These are phyloP conservation scores for Hipparchia sbordonii DNA, from an alignment of 2,888 invertebrate species.

Conservation along the genomic window DNA sequence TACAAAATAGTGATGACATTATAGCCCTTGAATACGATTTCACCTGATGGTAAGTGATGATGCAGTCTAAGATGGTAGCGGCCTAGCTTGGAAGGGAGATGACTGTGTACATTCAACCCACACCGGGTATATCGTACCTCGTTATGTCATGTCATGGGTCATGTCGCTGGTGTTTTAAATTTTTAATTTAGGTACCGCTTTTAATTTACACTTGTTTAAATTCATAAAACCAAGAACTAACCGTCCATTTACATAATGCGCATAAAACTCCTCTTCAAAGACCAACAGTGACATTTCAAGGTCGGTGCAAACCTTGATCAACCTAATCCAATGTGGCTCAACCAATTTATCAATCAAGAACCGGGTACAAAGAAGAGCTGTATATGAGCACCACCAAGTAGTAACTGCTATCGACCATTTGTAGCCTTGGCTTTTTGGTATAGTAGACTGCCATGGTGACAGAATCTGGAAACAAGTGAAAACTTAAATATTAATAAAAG, in stretches of 20 bases:
- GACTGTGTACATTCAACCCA: too few relatives aligned
- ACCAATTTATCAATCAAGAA: slow-evolving; percentile 50
- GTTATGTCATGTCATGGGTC: too few relatives aligned
- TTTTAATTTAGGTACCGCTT: too few relatives aligned
- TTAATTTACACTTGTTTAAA: neutral
- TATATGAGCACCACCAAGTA: slow-evolving; percentile 66
- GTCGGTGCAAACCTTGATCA: slow-evolving; percentile 58
- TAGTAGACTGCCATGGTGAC: slow-evolving; percentile 51
- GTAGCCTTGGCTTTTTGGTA: slow-evolving; percentile 61
- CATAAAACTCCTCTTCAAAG: slow-evolving; percentile 70
- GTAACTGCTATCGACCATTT: slow-evolving; percentile 59
- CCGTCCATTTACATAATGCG: slow-evolving; percentile 76
- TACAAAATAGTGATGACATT: too few relatives aligned
- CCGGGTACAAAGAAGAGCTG: slow-evolving; percentile 44
- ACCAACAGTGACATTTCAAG: slow-evolving; percentile 66
- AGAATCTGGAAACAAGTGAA: slow-evolving; percentile 49
- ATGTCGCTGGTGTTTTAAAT: too few relatives aligned
- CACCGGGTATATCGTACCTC: too few relatives aligned
- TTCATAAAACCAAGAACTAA: slow-evolving; percentile 40
- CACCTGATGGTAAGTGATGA: too few relatives aligned
- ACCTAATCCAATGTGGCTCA: slow-evolving; percentile 44
- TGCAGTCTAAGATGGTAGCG: too few relatives aligned
- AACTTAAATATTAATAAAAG: neutral
- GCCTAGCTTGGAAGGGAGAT: too few relatives aligned
- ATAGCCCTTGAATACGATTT: too few relatives aligned